Base-by-base conservation (phyloP, 1,140 invertebrate genomes). In the Penaeus japonicus region DNA sequence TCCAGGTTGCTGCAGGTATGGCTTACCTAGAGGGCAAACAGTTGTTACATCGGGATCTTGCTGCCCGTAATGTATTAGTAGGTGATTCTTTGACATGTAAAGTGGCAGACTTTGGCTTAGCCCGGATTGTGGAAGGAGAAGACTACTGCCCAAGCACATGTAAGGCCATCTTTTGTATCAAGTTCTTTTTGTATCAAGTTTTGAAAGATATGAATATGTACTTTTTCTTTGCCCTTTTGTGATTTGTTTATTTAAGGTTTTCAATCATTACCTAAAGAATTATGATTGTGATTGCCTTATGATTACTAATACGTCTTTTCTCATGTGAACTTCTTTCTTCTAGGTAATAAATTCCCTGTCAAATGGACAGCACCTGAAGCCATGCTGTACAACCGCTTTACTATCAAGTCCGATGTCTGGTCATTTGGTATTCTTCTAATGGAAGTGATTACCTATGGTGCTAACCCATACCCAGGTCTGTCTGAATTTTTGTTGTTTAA, bases 331-430 rank as follows among this genome's bases (percentile, higher is more conserved):
- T 53, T 24, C 77, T 20, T 18, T 24, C 39, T 57, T 35, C 24
- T 93, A 92, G 89, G 91, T 81, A 98, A 98, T 7, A 94, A 98
- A 77, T 99, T 98, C 92, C 97, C 97, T 35, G 99, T 99, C 89
- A 99, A 99, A 93, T 99, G 98, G 98, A 99, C 98, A 73, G 97
- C 98, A 2, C 98, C 98, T 7, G 98, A 99, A 94, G 98, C 99
- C 70, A 98, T 98, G 24, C 99, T 99, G 93, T 99, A 99, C 93
- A 99, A 97, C 93, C 89, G 90, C 47, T 99, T 99, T 93, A 98
- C 97, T 75, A 90, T 99, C 89, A 99, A 99, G 93, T 98, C 97
- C 77, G 99, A 99, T 93, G 98, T 99, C 0, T 99, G 99, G 98
- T 99, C 97, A 1, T 99, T 98, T 92, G 98, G 98, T 84, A 98